These are phyloP conservation scores for Climacteris rufus DNA, from an alignment of 2,113 vertebrate genomes.

Conservation along the genomic window DNA sequence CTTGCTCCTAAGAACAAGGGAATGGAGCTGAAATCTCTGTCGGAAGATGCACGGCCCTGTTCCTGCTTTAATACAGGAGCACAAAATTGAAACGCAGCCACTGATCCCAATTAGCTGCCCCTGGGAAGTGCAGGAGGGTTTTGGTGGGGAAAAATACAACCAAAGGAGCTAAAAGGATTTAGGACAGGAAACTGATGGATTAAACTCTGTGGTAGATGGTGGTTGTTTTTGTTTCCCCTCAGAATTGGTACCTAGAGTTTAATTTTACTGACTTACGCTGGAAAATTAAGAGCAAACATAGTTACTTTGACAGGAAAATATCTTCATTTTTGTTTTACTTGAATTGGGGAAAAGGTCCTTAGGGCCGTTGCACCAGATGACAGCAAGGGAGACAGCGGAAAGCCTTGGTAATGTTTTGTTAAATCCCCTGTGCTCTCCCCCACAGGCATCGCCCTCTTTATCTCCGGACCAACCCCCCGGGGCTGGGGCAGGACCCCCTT, in stretches of 20 bases:
- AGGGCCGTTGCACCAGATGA: neutral
- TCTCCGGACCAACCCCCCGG: neutral
- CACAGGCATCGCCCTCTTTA: neutral
- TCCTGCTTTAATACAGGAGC: neutral
- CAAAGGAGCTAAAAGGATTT: neutral
- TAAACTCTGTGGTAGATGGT: neutral
- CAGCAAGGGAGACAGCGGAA: neutral
- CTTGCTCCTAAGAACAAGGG: neutral
- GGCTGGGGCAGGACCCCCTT: neutral
- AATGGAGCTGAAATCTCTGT: rapidly evolving
- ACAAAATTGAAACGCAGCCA: neutral
- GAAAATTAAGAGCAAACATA: neutral
- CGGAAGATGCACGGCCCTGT: rapidly evolving
- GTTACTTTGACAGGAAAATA: neutral
- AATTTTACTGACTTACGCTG: neutral
- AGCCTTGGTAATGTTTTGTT: neutral
- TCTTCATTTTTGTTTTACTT: neutral
- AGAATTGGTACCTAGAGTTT: neutral
- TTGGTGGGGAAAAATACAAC: neutral
- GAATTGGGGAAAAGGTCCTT: neutral
- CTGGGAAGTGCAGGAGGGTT: neutral
- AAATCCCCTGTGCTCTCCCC: neutral
- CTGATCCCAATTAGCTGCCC: neutral
- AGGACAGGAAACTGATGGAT: neutral
- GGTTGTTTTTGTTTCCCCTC: rapidly evolving